Conservation (phyloP, 1,140 invertebrate species). For the Dinoponera quadriceps region DNA sequence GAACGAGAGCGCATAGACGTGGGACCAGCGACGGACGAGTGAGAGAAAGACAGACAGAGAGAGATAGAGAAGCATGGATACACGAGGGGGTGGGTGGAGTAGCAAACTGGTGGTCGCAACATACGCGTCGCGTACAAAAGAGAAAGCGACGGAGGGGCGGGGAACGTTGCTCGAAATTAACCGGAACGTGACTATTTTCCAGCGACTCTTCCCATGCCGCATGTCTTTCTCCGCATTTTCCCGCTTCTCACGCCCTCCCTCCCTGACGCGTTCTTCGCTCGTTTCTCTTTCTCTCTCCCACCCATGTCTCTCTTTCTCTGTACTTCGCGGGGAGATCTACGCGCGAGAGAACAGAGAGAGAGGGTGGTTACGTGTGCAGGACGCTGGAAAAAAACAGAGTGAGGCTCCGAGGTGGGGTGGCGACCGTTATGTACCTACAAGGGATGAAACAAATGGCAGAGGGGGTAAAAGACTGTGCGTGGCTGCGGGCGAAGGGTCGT, state of each 20-base stretch:
- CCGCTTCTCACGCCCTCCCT: constrained; percentile 1
- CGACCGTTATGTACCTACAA: constrained; percentile 46
- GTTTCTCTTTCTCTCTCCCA: not conserved
- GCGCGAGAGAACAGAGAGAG: constrained; percentile 49
- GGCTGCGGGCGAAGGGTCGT: constrained; percentile 13
- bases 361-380: constrained; percentile 49
- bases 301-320: not conserved
- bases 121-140: constrained; percentile 38
- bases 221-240: constrained; percentile 46
- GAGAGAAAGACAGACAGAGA: not conserved
- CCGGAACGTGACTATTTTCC: constrained; percentile 75
- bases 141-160: constrained; percentile 7
- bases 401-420: constrained; percentile 40
- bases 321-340: not conserved
- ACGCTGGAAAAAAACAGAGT: constrained; percentile 66
- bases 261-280: constrained; percentile 30
- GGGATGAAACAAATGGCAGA: constrained; percentile 32
- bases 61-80: not conserved
- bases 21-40: constrained; percentile 5
- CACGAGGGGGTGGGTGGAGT: not conserved
- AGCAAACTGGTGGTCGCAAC: constrained; percentile 25
- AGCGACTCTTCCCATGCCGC: constrained; percentile 39
- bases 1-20: constrained; percentile 5
- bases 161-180: constrained; percentile 71
- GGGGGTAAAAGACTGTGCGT: not conserved